A percentile compares a stretch with the other conserved stretches of the same genome.
These are phyloP conservation scores for Nomada ruficornis DNA, from an alignment of 2,888 invertebrate genomes.

Conservation along the genomic window DNA sequence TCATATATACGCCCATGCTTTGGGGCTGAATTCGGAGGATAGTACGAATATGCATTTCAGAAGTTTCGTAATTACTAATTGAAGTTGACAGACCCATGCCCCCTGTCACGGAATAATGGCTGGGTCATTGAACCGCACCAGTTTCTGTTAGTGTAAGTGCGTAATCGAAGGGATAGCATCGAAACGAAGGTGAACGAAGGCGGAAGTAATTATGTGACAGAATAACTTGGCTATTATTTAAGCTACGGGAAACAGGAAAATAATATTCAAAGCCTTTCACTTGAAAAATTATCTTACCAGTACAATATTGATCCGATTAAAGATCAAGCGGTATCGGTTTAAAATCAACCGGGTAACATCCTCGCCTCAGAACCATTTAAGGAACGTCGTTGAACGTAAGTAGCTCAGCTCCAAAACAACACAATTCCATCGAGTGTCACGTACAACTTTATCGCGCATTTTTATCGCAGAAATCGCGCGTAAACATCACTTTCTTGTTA, in stretches of 20 bases:
- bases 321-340: neutral
- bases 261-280: rapidly evolving
- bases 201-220: neutral
- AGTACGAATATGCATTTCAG: slow-evolving; percentile 79
- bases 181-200: neutral
- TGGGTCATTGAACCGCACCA: slow-evolving; percentile 56
- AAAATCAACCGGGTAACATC: slow-evolving; percentile 27
- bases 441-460: slow-evolving; percentile 42
- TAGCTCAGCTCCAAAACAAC: slow-evolving; percentile 10
- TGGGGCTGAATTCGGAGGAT: slow-evolving; percentile 81
- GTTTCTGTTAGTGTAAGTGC: slow-evolving; percentile 13
- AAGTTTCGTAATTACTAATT: slow-evolving; percentile 69
- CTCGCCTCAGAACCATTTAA: slow-evolving; percentile 36
- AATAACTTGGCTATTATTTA: neutral
- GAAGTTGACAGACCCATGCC: slow-evolving; percentile 62
- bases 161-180: neutral
- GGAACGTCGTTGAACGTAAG: slow-evolving; percentile 20
- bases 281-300: slow-evolving; percentile 44
- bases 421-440: slow-evolving; percentile 36
- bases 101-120: slow-evolving; percentile 44
- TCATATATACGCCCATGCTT: slow-evolving; percentile 79
- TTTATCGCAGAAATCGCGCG: slow-evolving; percentile 48
- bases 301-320: neutral
- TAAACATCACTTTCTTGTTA: slow-evolving; percentile 46
- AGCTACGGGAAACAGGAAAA: neutral